phyloP scores from a whole-genome alignment of 2,113 vertebrate genomes.

The Cyanocitta stelleri region DNA sequence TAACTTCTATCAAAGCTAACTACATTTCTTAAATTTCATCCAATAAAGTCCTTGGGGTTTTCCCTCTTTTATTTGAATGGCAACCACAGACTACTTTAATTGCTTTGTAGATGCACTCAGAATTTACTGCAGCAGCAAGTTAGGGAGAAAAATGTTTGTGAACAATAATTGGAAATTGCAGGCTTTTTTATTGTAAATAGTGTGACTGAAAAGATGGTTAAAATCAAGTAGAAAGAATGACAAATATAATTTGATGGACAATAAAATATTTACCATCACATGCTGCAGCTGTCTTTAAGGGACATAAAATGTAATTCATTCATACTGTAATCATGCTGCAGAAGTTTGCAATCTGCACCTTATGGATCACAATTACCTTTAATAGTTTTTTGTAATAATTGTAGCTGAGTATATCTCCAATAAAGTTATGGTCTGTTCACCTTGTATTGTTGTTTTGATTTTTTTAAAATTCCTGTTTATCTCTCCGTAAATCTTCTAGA shows the following conservation, averaged over 20 bases:
- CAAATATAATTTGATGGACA: slow-evolving; percentile 69
- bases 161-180: slow-evolving; percentile 66
- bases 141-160: slow-evolving; percentile 54
- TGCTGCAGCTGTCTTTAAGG: slow-evolving; percentile 80
- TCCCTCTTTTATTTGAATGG: slow-evolving; percentile 53
- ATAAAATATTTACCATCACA: slow-evolving; percentile 74
- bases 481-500: background rate
- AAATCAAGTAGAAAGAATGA: slow-evolving; percentile 74
- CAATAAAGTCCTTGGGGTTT: background rate
- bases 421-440: slow-evolving; percentile 92
- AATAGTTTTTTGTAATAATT: slow-evolving; percentile 82
- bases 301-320: slow-evolving; percentile 78
- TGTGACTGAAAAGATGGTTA: slow-evolving; percentile 65
- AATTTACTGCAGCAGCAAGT: slow-evolving; percentile 68
- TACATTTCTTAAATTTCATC: slow-evolving; percentile 40
- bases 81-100: slow-evolving; percentile 67
- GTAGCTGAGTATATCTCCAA: slow-evolving; percentile 94
- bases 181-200: slow-evolving; percentile 79
- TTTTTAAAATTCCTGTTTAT: background rate
- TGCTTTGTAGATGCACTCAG: slow-evolving; percentile 66
- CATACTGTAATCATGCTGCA: slow-evolving; percentile 86
- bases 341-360: slow-evolving; percentile 88
- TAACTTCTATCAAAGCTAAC: slow-evolving; percentile 53
- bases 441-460: slow-evolving; percentile 7
- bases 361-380: slow-evolving; percentile 88